Percentiles rank a stretch among this genome's conserved stretches.
phyloP scores from a whole-genome alignment of 1,140 invertebrate species.

The Pseudomyrmex flavicornis region DNA sequence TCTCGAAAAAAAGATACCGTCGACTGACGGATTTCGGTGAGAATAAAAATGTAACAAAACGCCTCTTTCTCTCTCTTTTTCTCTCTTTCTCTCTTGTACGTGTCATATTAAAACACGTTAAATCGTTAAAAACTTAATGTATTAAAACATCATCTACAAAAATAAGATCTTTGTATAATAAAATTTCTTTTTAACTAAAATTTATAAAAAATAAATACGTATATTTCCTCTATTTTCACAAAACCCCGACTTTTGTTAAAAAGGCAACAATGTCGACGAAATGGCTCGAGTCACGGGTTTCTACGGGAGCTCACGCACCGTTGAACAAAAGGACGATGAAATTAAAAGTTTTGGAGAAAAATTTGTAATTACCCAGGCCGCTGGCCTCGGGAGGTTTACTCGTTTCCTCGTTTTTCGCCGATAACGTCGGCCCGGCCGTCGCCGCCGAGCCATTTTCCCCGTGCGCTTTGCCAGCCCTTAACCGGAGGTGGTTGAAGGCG shows the following conservation, averaged over 20 bases:
- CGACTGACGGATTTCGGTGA: not conserved
- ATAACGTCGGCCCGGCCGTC: conserved; percentile 63
- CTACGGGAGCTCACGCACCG: conserved; percentile 14
- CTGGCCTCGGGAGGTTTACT: conserved; percentile 55
- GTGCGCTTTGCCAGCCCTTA: conserved; percentile 60
- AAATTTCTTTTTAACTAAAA: not conserved
- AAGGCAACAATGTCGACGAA: not conserved
- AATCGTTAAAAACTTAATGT: not conserved
- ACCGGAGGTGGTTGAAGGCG: conserved; percentile 70
- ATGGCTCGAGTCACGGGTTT: conserved; percentile 17
- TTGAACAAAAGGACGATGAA: conserved; percentile 64
- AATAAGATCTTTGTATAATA: too few relatives aligned
- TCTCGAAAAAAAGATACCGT: conserved; percentile 35
- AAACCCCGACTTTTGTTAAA: conserved; percentile 8
- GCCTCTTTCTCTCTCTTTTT: not conserved
- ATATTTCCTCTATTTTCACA: not conserved
- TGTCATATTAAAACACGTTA: not conserved
- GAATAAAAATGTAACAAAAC: not conserved
- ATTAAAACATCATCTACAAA: too few relatives aligned
- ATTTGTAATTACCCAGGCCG: conserved; percentile 73
- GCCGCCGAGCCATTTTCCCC: conserved; percentile 67
- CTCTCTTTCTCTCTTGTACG: not conserved
- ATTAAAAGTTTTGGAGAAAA: conserved; percentile 77
- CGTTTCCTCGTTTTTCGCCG: conserved; percentile 67
- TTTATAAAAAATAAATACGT: not conserved